Conservation (phyloP, 2,888 invertebrate species). For the Ctena decussata region DNA sequence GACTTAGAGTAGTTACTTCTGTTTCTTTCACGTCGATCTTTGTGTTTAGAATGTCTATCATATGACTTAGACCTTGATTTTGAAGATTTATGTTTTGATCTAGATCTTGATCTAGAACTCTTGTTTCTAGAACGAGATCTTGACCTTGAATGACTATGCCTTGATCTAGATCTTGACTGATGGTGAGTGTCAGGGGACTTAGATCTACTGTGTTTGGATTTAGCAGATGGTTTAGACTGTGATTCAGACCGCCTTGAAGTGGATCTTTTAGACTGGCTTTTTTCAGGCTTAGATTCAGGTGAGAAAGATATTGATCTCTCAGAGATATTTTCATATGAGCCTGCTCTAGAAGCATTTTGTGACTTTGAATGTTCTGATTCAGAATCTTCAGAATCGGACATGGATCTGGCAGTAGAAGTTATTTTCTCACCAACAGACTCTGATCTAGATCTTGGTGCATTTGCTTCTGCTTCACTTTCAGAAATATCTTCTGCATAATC, state of each 20-base stretch:
- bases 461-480: slow-evolving; percentile 8
- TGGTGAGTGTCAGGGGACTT: background rate
- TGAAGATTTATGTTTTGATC: slow-evolving; percentile 7
- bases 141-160: background rate
- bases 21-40: background rate
- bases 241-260: background rate
- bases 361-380: background rate
- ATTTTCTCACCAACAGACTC: slow-evolving; percentile 34
- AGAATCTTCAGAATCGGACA: background rate
- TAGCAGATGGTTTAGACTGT: too few relatives aligned
- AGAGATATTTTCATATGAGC: slow-evolving; percentile 27
- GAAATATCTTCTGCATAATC: background rate
- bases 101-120: background rate
- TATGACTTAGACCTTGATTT: background rate
- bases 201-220: background rate
- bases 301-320: background rate
- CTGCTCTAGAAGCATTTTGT: background rate
- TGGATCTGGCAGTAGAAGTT: background rate
- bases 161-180: background rate
- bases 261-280: slow-evolving; percentile 5
- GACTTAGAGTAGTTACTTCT: background rate
- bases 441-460: slow-evolving; percentile 24
- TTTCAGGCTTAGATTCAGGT: slow-evolving; percentile 33
- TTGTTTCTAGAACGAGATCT: slow-evolving; percentile 14
- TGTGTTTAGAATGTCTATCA: slow-evolving; percentile 24